These are phyloP conservation scores for Parnassius orleans DNA, from an alignment of 2,888 invertebrate species.

Conservation along the genomic window DNA sequence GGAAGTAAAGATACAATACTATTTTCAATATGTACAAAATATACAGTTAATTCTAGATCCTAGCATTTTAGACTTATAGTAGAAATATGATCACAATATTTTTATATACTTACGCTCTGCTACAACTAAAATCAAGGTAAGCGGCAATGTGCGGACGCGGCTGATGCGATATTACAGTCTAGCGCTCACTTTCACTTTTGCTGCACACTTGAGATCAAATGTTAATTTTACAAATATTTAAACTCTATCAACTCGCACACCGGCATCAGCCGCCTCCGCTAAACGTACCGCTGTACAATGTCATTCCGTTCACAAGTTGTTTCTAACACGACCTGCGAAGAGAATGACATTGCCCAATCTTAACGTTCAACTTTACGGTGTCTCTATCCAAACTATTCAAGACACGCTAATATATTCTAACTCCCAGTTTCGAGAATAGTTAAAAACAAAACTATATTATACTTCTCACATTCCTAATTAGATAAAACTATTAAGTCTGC, in stretches of 20 bases:
- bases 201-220: slow-evolving; percentile 81
- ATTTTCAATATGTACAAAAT: slow-evolving; percentile 82
- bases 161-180: slow-evolving; percentile 64
- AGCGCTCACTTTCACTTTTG: slow-evolving; percentile 72
- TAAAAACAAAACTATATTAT: slow-evolving; percentile 73
- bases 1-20: slow-evolving; percentile 80
- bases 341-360: slow-evolving; percentile 16
- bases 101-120: slow-evolving; percentile 72
- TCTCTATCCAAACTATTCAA: slow-evolving; percentile 37
- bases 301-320: slow-evolving; percentile 13
- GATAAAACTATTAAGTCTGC: slow-evolving; percentile 47
- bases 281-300: slow-evolving; percentile 24
- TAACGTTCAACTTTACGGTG: slow-evolving; percentile 35
- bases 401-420: slow-evolving; percentile 39
- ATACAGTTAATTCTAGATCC: slow-evolving; percentile 75
- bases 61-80: slow-evolving; percentile 74
- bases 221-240: slow-evolving; percentile 76
- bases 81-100: slow-evolving; percentile 81
- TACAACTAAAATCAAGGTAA: slow-evolving; percentile 54
- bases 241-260: slow-evolving; percentile 74
- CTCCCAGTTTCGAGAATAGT: slow-evolving; percentile 36
- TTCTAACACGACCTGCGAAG: slow-evolving; percentile 8
- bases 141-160: slow-evolving; percentile 51
- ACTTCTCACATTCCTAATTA: slow-evolving; percentile 60
- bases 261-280: slow-evolving; percentile 60